phyloP scores from a whole-genome alignment of 2,113 vertebrate genomes.

The Nasalis larvatus region DNA sequence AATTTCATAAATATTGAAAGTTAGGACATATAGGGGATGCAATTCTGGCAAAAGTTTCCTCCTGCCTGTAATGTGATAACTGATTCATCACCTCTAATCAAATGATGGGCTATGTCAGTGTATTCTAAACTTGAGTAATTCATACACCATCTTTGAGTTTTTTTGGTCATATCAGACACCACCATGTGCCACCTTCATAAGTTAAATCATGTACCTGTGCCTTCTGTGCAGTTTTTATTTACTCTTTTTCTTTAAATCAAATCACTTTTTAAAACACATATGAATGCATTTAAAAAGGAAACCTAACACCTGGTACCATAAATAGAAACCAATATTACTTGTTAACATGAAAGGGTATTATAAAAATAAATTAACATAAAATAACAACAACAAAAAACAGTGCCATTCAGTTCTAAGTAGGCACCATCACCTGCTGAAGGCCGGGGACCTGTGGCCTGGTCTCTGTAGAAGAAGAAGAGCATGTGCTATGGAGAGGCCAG shows the following conservation, averaged over 20 bases:
- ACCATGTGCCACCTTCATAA: background rate
- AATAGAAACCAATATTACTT: background rate
- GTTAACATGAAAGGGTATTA: background rate
- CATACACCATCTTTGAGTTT: background rate
- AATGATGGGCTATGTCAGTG: background rate
- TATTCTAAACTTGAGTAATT: background rate
- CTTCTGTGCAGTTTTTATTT: background rate
- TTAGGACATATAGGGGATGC: background rate
- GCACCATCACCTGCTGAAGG: background rate
- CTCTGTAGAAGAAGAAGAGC: background rate
- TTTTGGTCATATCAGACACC: background rate
- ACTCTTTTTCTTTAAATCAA: background rate
- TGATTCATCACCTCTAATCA: background rate
- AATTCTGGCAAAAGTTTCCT: background rate
- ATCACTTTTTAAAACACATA: background rate
- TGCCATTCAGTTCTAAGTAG: background rate
- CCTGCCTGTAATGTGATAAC: background rate
- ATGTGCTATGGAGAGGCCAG: background rate
- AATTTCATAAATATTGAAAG: background rate
- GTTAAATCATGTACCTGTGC: background rate
- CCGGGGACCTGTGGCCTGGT: background rate
- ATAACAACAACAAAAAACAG: background rate
- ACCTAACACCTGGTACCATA: background rate
- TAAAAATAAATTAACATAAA: background rate
- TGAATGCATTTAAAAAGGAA: background rate